phyloP scores from a whole-genome alignment of 2,113 vertebrate species.

The Anarrhichthys ocellatus region DNA sequence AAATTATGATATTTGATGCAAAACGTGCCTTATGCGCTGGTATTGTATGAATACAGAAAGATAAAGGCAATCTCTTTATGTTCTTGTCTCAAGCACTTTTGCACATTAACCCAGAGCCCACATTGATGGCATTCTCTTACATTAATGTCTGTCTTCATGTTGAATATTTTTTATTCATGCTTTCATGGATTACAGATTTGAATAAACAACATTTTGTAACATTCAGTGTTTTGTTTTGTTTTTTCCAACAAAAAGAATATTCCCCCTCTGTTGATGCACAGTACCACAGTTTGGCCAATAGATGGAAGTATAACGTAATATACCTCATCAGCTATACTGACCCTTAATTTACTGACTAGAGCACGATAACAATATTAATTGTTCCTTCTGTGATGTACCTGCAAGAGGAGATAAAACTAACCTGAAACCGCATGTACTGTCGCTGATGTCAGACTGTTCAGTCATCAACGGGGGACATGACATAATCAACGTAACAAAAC shows the following conservation, averaged over 20 bases:
- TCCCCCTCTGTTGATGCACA: neutral
- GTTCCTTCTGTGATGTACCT: neutral
- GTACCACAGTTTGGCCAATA: constrained; percentile 55
- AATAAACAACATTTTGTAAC: constrained; percentile 64
- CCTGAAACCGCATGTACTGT: neutral
- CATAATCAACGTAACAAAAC: neutral
- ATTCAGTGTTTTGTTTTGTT: constrained; percentile 1
- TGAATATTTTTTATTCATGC: constrained; percentile 53
- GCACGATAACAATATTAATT: neutral
- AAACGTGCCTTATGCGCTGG: constrained; percentile 70
- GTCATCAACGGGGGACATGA: neutral
- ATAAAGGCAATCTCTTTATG: constrained; percentile 30
- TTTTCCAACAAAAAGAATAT: neutral
- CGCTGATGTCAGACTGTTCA: neutral
- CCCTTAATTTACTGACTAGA: neutral
- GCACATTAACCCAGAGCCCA: constrained; percentile 66
- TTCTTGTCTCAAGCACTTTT: constrained; percentile 55
- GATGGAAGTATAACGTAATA: constrained; percentile 55
- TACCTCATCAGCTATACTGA: neutral
- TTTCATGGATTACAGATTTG: constrained; percentile 53
- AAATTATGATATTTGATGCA: constrained; percentile 32
- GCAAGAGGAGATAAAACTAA: neutral
- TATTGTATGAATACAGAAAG: constrained; percentile 21
- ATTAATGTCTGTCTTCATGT: constrained; percentile 54
- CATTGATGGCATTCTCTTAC: constrained; percentile 40